Conservation (phyloP, 2,113 vertebrate species). For the Xyliphius kryptos region DNA sequence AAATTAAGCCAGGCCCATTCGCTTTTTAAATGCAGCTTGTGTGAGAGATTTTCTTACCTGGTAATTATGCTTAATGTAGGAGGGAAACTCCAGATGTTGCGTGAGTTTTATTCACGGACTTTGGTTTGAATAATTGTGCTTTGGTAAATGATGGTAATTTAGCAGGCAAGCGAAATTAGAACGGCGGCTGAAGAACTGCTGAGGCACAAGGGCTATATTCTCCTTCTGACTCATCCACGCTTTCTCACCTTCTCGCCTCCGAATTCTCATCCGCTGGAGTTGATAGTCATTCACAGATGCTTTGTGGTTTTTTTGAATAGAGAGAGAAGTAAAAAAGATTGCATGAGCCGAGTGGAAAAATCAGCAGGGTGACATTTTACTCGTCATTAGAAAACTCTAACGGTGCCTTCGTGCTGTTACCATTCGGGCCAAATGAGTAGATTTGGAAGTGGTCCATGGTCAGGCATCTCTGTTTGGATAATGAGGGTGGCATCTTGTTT, state of each 20-base stretch:
- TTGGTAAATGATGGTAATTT: constrained; percentile 31
- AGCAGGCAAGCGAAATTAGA: constrained; percentile 24
- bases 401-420: too few relatives aligned
- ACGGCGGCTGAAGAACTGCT: constrained; percentile 12
- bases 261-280: neutral
- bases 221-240: neutral
- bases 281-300: neutral
- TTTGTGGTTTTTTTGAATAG: neutral
- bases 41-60: constrained; percentile 28
- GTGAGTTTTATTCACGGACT: constrained; percentile 29
- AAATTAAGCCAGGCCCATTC: constrained; percentile 4
- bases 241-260: neutral
- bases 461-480: too few relatives aligned
- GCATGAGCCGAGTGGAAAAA: neutral
- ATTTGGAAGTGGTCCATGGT: too few relatives aligned
- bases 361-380: neutral
- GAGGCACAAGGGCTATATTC: neutral
- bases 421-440: too few relatives aligned
- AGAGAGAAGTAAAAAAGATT: neutral
- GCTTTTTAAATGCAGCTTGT: constrained; percentile 1
- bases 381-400: neutral
- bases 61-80: constrained; percentile 36
- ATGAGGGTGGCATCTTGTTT: too few relatives aligned
- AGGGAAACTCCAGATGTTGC: constrained; percentile 35
- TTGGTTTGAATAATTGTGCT: constrained; percentile 26